A percentile compares a stretch with the other conserved stretches of the same genome.
These are phyloP conservation scores for Cryptus viduatorius DNA, from an alignment of 2,888 invertebrate species.

Conservation along the genomic window DNA sequence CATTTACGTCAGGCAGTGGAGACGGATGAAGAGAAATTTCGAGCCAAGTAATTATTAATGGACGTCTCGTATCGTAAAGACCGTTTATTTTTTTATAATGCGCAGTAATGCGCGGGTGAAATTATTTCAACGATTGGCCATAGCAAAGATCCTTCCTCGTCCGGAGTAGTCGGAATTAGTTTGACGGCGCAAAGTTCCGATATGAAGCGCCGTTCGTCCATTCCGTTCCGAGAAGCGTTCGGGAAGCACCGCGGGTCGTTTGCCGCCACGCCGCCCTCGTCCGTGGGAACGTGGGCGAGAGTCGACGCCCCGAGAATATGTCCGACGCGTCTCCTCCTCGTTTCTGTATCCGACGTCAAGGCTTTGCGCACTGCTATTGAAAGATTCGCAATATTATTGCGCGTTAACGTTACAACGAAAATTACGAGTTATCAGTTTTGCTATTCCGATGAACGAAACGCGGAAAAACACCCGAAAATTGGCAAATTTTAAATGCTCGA, in stretches of 20 bases:
- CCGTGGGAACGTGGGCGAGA: constrained; percentile 45
- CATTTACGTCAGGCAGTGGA: constrained; percentile 93
- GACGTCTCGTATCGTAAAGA: neutral
- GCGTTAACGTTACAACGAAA: too few relatives aligned
- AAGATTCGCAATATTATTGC: too few relatives aligned
- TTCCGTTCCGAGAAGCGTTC: constrained; percentile 62
- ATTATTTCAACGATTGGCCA: constrained; percentile 33
- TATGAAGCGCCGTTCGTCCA: constrained; percentile 59
- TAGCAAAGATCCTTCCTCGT: constrained; percentile 17
- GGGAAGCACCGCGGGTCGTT: constrained; percentile 29
- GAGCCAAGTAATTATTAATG: constrained; percentile 88
- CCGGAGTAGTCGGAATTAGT: constrained; percentile 64
- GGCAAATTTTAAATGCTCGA: too few relatives aligned
- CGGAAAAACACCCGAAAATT: too few relatives aligned
- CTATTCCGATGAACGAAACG: too few relatives aligned
- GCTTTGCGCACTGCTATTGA: neutral
- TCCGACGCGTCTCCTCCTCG: constrained; percentile 22
- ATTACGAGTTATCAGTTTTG: too few relatives aligned
- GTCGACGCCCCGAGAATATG: constrained; percentile 63
- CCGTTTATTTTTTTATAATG: too few relatives aligned
- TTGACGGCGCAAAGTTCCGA: constrained; percentile 66
- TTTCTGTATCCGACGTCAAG: constrained; percentile 26
- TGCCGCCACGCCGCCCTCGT: constrained; percentile 12
- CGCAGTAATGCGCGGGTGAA: constrained; percentile 8
- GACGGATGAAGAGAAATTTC: constrained; percentile 91